Percentiles rank a stretch among this genome's conserved stretches.
These are phyloP conservation scores for Drosophila micromelanica DNA, from an alignment of 1,140 invertebrate genomes.

Conservation along the genomic window DNA sequence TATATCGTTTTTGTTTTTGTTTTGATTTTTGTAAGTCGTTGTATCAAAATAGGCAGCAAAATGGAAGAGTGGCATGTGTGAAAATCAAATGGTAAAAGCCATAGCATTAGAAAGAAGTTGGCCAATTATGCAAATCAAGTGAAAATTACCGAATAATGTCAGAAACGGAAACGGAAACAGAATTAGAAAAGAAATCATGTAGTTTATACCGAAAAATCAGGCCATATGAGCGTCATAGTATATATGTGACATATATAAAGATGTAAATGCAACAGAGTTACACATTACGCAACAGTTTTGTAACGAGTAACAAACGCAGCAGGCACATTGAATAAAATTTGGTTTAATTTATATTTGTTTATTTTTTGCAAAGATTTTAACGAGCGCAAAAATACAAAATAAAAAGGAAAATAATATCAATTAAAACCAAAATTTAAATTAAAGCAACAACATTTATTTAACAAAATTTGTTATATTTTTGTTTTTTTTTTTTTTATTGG, in stretches of 20 bases:
- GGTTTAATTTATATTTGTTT: conserved; percentile 24
- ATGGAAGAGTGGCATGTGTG: conserved; percentile 77
- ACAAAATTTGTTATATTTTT: conserved; percentile 57
- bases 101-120: conserved; percentile 65
- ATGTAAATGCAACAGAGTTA: conserved; percentile 79
- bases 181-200: conserved; percentile 29
- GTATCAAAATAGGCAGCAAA: conserved; percentile 80
- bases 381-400: conserved; percentile 77
- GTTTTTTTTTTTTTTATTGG: conserved; percentile 47
- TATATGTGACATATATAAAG: conserved; percentile 65
- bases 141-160: conserved; percentile 35
- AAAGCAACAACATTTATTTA: conserved; percentile 80
- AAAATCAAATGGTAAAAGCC: conserved; percentile 67
- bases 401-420: conserved; percentile 28
- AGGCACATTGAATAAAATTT: conserved; percentile 73
- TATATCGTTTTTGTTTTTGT: conserved; percentile 22
- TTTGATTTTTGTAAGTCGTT: conserved; percentile 31
- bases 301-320: conserved; percentile 80
- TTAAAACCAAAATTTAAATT: conserved; percentile 38
- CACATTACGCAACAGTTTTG: conserved; percentile 73
- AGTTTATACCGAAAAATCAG: conserved; percentile 47
- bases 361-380: conserved; percentile 58
- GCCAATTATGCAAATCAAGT: conserved; percentile 51
- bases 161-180: conserved; percentile 9
- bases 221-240: conserved; percentile 57